Conservation (phyloP, 35 echinoderm and acorn worm species). For the Eucidaris tribuloides region DNA sequence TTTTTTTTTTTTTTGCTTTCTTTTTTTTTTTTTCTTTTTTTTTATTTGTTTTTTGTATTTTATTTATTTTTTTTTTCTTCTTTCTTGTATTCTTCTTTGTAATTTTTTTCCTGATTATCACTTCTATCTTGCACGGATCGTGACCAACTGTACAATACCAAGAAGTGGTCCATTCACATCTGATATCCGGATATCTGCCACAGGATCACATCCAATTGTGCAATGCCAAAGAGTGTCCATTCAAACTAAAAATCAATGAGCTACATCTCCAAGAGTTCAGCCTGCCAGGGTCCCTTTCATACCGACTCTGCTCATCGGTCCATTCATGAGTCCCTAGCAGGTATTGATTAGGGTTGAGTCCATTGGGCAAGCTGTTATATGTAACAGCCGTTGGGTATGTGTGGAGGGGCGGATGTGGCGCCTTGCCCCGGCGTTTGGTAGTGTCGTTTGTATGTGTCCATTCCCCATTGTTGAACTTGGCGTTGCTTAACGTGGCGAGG, state of each 20-base stretch:
- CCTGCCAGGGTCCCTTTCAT: conserved; percentile 1
- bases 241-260: background rate
- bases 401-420: background rate
- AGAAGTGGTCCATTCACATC: no score
- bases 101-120: no score
- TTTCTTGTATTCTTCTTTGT: no score
- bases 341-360: conserved; percentile 1
- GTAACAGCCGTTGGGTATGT: background rate
- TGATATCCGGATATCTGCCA: no score
- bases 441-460: conserved; percentile 40
- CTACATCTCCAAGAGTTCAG: background rate
- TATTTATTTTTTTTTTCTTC: no score
- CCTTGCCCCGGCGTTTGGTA: background rate
- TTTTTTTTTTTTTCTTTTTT: no score
- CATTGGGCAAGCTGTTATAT: conserved; percentile 1
- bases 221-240: no score
- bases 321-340: conserved; percentile 15
- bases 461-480: conserved; percentile 39
- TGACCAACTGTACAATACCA: no score
- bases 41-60: no score
- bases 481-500: conserved; percentile 36
- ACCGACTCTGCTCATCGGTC: conserved; percentile 4
- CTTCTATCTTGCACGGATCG: no score
- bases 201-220: no score
- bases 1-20: no score